These are phyloP conservation scores for Rana temporaria DNA, from an alignment of 2,113 vertebrate genomes.

Conservation along the genomic window DNA sequence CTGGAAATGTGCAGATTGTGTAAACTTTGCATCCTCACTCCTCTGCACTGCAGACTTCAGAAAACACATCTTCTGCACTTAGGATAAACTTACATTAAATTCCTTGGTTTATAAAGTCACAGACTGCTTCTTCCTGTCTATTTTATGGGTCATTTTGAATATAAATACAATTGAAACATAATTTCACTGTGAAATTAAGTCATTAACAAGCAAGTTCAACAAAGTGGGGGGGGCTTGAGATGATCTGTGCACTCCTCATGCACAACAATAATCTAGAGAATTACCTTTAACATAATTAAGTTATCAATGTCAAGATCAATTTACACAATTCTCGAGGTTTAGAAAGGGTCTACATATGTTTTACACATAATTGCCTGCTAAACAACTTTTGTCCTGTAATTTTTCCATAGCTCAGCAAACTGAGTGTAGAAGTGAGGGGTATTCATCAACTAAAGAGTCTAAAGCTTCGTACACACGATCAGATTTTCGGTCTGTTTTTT, in stretches of 20 bases:
- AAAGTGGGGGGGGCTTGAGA: neutral
- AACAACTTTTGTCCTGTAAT: too few species aligned
- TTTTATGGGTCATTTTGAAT: neutral
- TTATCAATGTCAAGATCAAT: too few species aligned
- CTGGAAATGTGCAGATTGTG: constrained; percentile 40
- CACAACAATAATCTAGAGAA: too few species aligned
- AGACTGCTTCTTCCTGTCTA: neutral
- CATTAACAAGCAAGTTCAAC: neutral
- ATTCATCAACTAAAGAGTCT: too few species aligned
- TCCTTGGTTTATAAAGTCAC: neutral
- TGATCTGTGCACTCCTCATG: neutral
- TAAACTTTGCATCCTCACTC: constrained; percentile 28
- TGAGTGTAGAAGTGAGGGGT: too few species aligned
- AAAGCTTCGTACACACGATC: too few species aligned
- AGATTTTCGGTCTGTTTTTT: too few species aligned
- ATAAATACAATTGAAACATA: neutral
- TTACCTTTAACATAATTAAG: too few species aligned
- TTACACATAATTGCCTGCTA: too few species aligned
- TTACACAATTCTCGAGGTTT: too few species aligned
- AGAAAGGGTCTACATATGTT: too few species aligned
- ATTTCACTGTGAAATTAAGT: neutral
- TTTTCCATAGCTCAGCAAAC: too few species aligned
- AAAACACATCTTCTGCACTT: neutral
- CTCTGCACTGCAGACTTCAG: constrained; percentile 5
- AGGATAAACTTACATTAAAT: constrained; percentile 13